Evolutionary conservation across 2,113 vertebrate species (phyloP).

Genomic region (Meriones unguiculatus): DNA sequence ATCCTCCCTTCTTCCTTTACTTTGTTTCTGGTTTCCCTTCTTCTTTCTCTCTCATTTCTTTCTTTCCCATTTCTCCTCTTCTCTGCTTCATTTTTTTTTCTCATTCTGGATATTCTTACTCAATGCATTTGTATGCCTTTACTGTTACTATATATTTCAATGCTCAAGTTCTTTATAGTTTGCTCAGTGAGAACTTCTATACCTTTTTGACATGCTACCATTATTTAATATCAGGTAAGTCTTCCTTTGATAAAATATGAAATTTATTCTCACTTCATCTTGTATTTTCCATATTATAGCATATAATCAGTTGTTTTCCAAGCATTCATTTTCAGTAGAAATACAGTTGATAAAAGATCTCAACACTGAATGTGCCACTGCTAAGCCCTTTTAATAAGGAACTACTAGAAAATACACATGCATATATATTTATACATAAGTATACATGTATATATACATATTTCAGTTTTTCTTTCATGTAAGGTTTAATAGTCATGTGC

Average conservation of each 20-base stretch:
- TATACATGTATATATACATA: not conserved
- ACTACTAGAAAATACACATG: not conserved
- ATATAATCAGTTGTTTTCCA: not conserved
- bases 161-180: not conserved
- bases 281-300: not conserved
- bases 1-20: not conserved
- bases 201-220: not conserved
- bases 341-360: constrained; percentile 31
- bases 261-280: not conserved
- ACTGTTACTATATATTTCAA: not conserved
- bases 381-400: not conserved
- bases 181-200: not conserved
- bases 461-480: not conserved
- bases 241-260: not conserved
- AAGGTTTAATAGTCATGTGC: not conserved
- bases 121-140: not conserved
- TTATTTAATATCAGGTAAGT: not conserved
- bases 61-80: rapidly evolving
- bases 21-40: not conserved
- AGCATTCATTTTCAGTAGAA: not conserved
- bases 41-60: not conserved
- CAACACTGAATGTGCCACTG: not conserved
- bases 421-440: not conserved
- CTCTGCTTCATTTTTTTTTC: too few relatives aligned
- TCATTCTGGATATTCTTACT: not conserved